A percentile compares a stretch with the other conserved stretches of the same genome.
phyloP scores from a whole-genome alignment of 2,113 vertebrate genomes.

The Cavia aperea region DNA sequence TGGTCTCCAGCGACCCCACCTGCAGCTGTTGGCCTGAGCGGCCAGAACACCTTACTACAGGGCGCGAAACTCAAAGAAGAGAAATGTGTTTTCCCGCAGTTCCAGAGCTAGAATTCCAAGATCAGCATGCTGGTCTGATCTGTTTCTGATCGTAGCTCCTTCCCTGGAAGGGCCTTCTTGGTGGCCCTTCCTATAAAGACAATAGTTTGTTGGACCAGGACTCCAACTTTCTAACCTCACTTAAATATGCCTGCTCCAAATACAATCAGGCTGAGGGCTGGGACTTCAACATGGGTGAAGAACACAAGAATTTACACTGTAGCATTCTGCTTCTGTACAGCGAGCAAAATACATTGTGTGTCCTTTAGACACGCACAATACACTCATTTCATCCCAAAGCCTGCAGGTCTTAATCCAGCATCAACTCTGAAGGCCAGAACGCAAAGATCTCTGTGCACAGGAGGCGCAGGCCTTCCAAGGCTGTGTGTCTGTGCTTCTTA shows the following conservation, averaged over 20 bases:
- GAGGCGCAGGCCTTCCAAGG: background rate
- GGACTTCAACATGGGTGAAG: background rate
- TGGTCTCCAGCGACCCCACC: fast-evolving
- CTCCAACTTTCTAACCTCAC: too few relatives aligned
- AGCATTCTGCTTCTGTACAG: background rate
- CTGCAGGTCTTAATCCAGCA: background rate
- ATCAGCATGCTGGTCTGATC: background rate
- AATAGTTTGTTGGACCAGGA: fast-evolving
- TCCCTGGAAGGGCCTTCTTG: background rate
- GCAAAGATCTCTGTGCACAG: background rate
- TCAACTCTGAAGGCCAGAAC: background rate
- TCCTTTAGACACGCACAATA: background rate
- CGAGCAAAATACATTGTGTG: background rate
- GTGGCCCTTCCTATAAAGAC: background rate
- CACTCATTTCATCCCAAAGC: background rate
- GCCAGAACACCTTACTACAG: fast-evolving
- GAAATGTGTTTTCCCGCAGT: fast-evolving
- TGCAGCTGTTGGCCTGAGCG: fast-evolving
- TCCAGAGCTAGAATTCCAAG: background rate
- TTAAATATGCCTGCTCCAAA: background rate
- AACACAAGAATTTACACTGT: background rate
- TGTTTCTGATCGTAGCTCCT: background rate
- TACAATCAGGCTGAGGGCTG: fast-evolving
- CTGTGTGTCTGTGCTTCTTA: background rate
- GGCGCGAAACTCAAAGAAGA: fast-evolving